Evolutionary conservation across 2,113 vertebrate genomes (phyloP).

Genomic region (Dolichallabes microphthalmus): DNA sequence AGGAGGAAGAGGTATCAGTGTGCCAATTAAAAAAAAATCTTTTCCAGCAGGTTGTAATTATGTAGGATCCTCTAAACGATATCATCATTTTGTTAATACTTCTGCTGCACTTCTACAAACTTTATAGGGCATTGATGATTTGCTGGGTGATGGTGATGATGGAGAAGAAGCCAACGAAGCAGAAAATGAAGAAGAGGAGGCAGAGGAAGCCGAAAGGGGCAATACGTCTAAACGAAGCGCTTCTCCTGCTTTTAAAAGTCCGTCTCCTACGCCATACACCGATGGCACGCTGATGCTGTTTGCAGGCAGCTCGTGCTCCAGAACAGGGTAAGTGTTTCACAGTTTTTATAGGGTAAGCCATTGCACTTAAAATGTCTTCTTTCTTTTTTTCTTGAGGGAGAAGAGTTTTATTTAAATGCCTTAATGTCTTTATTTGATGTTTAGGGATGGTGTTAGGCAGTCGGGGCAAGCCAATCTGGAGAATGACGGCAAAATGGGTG

Average conservation of each 20-base stretch:
- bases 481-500: slow-evolving; percentile 68
- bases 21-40: neutral
- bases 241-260: slow-evolving; percentile 60
- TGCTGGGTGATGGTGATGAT: slow-evolving; percentile 73
- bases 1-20: slow-evolving; percentile 72
- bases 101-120: neutral
- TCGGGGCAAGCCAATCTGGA: slow-evolving; percentile 61
- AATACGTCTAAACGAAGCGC: slow-evolving; percentile 64
- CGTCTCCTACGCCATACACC: slow-evolving; percentile 66
- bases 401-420: neutral
- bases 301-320: slow-evolving; percentile 84
- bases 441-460: slow-evolving; percentile 66
- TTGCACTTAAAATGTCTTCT: too few relatives aligned
- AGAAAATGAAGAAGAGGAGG: slow-evolving; percentile 64
- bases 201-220: slow-evolving; percentile 64
- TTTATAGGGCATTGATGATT: slow-evolving; percentile 76
- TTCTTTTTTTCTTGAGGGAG: neutral
- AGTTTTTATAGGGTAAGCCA: neutral
- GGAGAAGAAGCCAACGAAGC: slow-evolving; percentile 67
- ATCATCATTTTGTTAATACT: neutral
- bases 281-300: slow-evolving; percentile 89
- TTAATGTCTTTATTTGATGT: slow-evolving; percentile 11
- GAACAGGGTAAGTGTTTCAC: slow-evolving; percentile 74
- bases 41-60: too few relatives aligned
- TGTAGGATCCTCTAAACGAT: neutral